A percentile compares a stretch with the other conserved stretches of the same genome.
Evolutionary conservation across 35 echinoderm and acorn worm genomes (phyloP).

Genomic region (Stichopus chloronotus): DNA sequence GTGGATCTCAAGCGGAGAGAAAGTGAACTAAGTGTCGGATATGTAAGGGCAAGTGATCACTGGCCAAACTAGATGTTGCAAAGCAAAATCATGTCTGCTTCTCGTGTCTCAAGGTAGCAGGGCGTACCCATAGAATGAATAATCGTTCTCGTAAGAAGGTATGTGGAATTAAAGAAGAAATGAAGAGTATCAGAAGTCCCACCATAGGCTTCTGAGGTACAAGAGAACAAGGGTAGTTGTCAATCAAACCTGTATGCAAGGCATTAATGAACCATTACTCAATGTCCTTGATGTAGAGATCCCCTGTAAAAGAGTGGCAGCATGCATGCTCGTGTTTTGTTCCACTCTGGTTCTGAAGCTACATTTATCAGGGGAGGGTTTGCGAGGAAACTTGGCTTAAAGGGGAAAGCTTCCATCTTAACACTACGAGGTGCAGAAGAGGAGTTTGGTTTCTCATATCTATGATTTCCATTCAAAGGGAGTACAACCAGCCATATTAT

Average conservation of each 20-base stretch:
- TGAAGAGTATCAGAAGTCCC: slow-evolving; percentile 5
- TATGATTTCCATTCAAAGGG: no score
- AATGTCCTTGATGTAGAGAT: slow-evolving; percentile 48
- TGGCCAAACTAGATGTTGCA: not conserved
- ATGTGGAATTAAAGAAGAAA: slow-evolving; percentile 23
- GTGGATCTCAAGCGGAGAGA: no score
- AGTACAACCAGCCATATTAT: not conserved
- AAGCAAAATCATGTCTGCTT: slow-evolving; percentile 57
- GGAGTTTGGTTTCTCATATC: no score
- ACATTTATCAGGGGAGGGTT: slow-evolving; percentile 36
- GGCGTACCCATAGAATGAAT: slow-evolving; percentile 44
- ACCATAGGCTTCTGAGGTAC: slow-evolving; percentile 31
- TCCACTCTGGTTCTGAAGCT: slow-evolving; percentile 45
- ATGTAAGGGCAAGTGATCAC: no score
- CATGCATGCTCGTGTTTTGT: slow-evolving; percentile 23
- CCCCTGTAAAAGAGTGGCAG: not conserved
- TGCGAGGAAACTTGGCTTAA: slow-evolving; percentile 26
- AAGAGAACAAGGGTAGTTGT: not conserved
- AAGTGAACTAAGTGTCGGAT: no score
- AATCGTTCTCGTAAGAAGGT: slow-evolving; percentile 36
- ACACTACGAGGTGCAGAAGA: slow-evolving; percentile 29
- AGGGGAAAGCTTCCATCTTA: slow-evolving; percentile 34
- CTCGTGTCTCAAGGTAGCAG: slow-evolving; percentile 54
- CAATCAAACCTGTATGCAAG: not conserved
- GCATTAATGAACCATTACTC: slow-evolving; percentile 29